Base-by-base conservation (phyloP, 2,888 invertebrate species). In the Drosophila mimetica region DNA sequence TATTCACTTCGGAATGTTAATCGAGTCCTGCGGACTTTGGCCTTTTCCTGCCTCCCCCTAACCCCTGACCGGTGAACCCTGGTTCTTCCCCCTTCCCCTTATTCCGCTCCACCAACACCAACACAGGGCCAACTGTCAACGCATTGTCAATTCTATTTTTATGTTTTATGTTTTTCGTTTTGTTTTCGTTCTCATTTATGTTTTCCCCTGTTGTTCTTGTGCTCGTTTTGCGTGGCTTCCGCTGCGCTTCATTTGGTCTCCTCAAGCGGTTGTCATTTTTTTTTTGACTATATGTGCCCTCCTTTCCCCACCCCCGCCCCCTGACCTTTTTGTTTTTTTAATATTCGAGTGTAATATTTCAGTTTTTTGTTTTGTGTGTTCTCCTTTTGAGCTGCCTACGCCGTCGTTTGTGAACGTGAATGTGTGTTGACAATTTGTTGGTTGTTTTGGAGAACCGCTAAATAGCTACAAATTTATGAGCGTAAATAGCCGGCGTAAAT, bases 121-220 rank as follows among this genome's bases (percentile, higher is more conserved):
- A 41, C 47, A 63, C 32, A 47, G 36, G 37, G 42, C 67, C 77
- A 69, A 78, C 85, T 85, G 89, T 85, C 84, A 85, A 74, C 88
- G 89, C 89, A 74, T 85, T 74, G 86, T 85, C 84, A 89, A 75
- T 87, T 88, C 89, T 81, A 85, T 88, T 85, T 88, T 81, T 88
- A 85, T 86, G 85, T 86, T 86, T 84, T 88, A 86, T 82, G 63
- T 87, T 87, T 44, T 52, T 22, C 28, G 30, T 59, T 60, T 61
- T 50, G 61, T 58, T 50, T 42, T 37, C 55, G 4, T 86, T 86
- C 69, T 76, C 70, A 71, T 86, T 74, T 74, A 72, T 74, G 70
- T 77, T 67, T 72, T 75, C 54, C 47, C 32, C 16, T 28, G 60
- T 54, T 60, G 53, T 34, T 41, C 52, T 39, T 47, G 58, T 48